Evolutionary conservation across 2,888 invertebrate genomes (phyloP), one percentile per base, ranked within the genome.

Genomic region (Autographa pulchrina): DNA sequence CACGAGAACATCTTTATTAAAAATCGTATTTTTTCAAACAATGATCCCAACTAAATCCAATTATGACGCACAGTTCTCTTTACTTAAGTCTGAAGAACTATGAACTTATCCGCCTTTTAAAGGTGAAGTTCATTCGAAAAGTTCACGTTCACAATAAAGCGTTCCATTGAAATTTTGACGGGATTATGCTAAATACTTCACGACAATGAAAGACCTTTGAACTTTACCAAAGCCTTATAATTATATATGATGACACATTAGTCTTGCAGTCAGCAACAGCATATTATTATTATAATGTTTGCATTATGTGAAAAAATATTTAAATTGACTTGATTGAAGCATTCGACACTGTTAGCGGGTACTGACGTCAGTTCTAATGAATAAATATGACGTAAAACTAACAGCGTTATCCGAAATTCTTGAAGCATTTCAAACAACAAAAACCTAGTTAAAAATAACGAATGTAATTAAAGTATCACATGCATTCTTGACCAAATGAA

Each of bases 121-220:
- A 84, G 84, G 85, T 84, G 74, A 84, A 77, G 84, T 85, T 84
- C 82, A 76, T 54, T 60, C 62, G 43, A 81, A 78, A 80, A 81
- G 84, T 85, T 85, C 84, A 81, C 25, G 69, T 67, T 72, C 56
- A 75, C 8, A 43, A 61, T 75, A 79, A 74, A 77, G 54, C 66
- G 70, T 60, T 31, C 20, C 18, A 63, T 68, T 72, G 68, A 73
- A 70, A 65, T 41, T 74, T 77, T 80, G 56, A 20, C 70, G 74
- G 65, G 59, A 72, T 67, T 82, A 65, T 70, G 80, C 68, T 80
- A 72, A 80, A 67, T 75, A 65, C 82, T 65, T 20, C 63, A 18
- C 66, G 66, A 58, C 38, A 31, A 56, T 14, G 32, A 63, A 60
- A 72, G 60, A 62, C 25, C 48, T 62, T n/a, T 48, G 43, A 69